These are phyloP conservation scores for Oreotragus oreotragus DNA, from an alignment of 2,113 vertebrate species.

Conservation along the genomic window DNA sequence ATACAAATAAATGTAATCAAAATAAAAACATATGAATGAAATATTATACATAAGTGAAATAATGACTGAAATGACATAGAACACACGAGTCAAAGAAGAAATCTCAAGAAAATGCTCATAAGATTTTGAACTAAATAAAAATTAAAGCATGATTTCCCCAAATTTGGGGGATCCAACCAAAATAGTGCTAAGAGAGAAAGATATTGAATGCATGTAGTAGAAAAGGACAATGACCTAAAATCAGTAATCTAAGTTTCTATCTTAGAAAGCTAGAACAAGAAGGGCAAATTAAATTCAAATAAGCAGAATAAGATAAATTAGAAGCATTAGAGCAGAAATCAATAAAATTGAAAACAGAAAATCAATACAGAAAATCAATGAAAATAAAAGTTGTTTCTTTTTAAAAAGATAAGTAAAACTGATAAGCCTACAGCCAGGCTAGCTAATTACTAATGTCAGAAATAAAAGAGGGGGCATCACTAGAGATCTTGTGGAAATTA, in stretches of 20 bases:
- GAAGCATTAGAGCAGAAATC: not conserved
- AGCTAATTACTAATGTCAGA: not conserved
- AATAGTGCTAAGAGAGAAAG: not conserved
- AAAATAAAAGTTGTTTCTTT: not conserved
- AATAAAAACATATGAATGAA: not conserved
- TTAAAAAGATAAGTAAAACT: not conserved
- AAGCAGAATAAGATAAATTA: not conserved
- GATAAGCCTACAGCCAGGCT: not conserved
- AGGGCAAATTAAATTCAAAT: not conserved
- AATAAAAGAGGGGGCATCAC: no score
- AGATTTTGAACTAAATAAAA: not conserved
- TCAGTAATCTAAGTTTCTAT: not conserved
- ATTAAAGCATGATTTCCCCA: not conserved
- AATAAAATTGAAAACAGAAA: not conserved
- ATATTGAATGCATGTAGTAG: not conserved
- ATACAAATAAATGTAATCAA: not conserved
- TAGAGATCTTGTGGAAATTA: no score
- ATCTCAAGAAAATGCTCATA: not conserved
- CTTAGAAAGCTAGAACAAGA: not conserved
- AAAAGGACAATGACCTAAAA: not conserved
- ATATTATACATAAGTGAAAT: not conserved
- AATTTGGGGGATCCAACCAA: not conserved
- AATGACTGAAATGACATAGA: not conserved
- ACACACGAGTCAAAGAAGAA: not conserved
- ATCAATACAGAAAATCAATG: not conserved